A percentile compares a stretch with the other conserved stretches of the same genome.
phyloP scores from a whole-genome alignment of 2,113 vertebrate genomes.

The Ursus arctos region DNA sequence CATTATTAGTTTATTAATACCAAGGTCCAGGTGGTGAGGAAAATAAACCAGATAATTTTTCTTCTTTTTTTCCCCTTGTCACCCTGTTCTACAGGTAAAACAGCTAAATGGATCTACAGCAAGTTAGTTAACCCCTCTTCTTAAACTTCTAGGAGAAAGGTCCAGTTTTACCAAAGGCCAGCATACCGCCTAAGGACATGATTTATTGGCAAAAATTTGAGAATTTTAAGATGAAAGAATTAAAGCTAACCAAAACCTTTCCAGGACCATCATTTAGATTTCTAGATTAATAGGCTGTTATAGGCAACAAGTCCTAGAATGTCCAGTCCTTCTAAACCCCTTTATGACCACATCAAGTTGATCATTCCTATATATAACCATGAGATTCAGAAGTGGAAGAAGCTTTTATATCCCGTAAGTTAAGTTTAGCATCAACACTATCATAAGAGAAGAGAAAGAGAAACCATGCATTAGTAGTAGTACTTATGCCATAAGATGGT shows the following conservation, averaged over 20 bases:
- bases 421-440: background rate
- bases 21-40: background rate
- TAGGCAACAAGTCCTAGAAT: background rate
- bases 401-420: background rate
- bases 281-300: background rate
- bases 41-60: background rate
- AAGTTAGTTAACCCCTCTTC: background rate
- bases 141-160: background rate
- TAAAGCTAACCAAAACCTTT: background rate
- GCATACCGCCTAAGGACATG: background rate
- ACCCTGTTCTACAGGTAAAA: background rate
- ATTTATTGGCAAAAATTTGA: background rate
- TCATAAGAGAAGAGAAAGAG: background rate
- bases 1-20: conserved; percentile 18
- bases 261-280: background rate
- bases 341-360: background rate
- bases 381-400: background rate
- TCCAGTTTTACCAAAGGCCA: background rate
- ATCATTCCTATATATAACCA: background rate
- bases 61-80: background rate
- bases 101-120: background rate
- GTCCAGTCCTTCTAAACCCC: background rate
- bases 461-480: background rate
- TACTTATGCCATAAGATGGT: background rate
- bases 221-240: background rate